These are phyloP conservation scores for Amphibalanus amphitrite DNA, from an alignment of 1,140 invertebrate genomes.

Conservation along the genomic window DNA sequence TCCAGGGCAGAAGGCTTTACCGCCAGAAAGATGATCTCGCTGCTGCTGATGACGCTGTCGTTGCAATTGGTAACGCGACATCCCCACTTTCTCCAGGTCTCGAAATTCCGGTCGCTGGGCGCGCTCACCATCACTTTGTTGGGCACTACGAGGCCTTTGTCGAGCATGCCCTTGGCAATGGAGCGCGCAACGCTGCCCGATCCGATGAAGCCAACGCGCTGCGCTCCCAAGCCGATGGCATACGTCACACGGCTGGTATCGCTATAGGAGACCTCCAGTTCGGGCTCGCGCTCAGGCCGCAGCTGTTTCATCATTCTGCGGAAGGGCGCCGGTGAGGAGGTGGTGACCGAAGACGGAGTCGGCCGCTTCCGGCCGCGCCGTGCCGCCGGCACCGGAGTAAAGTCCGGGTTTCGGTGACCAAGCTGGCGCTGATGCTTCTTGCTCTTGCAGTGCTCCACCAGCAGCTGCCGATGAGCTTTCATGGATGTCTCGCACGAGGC, in stretches of 20 bases:
- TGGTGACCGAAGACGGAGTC: neutral
- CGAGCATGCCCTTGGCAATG: conserved; percentile 57
- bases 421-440: neutral
- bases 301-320: neutral
- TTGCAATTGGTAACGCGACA: conserved; percentile 31
- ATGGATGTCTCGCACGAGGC: neutral
- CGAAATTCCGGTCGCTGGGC: conserved; percentile 3
- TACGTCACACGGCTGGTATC: neutral
- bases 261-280: no score
- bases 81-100: conserved; percentile 14
- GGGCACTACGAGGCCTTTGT: conserved; percentile 28
- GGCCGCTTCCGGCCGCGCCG: neutral
- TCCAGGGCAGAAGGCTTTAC: conserved; percentile 36
- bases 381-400: neutral
- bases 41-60: conserved; percentile 30
- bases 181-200: conserved; percentile 88
- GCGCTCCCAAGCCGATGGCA: neutral
- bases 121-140: conserved; percentile 8
- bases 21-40: conserved; percentile 33
- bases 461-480: neutral
- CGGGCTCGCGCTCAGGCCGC: neutral
- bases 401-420: neutral
- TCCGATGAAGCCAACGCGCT: conserved; percentile 66
- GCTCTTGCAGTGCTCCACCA: neutral
- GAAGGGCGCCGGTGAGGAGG: neutral